These are phyloP conservation scores for Drosophila sordidula DNA, from an alignment of 2,888 invertebrate species.

Conservation along the genomic window DNA sequence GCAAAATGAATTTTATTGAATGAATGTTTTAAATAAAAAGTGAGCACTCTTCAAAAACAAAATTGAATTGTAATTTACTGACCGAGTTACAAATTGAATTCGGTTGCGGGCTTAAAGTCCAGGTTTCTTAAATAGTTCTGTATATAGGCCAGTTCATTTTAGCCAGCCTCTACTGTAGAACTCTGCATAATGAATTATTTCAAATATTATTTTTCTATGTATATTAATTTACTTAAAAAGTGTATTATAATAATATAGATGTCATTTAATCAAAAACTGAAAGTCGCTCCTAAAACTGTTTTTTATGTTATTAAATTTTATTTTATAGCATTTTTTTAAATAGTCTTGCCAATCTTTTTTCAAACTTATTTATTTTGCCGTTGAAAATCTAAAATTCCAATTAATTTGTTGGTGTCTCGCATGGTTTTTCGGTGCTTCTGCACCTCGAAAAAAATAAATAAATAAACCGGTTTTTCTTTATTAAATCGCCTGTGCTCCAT, in stretches of 20 bases:
- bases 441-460: conserved; percentile 22
- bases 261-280: not conserved
- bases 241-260: not conserved
- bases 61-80: too few species aligned
- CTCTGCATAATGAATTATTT: too few species aligned
- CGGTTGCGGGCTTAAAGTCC: too few species aligned
- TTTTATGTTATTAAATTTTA: not conserved
- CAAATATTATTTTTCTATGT: too few species aligned
- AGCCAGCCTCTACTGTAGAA: too few species aligned
- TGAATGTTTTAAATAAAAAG: not conserved
- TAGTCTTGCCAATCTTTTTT: conserved; percentile 1
- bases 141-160: too few species aligned
- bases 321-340: not conserved
- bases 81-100: too few species aligned
- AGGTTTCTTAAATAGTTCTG: too few species aligned
- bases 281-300: not conserved
- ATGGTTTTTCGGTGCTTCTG: conserved; percentile 34
- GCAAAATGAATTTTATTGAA: not conserved
- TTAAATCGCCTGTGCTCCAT: conserved; percentile 28
- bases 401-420: conserved; percentile 14
- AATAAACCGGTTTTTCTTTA: conserved; percentile 19
- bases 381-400: conserved; percentile 23
- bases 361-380: not conserved
- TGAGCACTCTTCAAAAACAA: not conserved
- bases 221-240: too few species aligned